Base-by-base conservation (phyloP, 2,797 vertebrate species). In the Zalophus californianus region DNA sequence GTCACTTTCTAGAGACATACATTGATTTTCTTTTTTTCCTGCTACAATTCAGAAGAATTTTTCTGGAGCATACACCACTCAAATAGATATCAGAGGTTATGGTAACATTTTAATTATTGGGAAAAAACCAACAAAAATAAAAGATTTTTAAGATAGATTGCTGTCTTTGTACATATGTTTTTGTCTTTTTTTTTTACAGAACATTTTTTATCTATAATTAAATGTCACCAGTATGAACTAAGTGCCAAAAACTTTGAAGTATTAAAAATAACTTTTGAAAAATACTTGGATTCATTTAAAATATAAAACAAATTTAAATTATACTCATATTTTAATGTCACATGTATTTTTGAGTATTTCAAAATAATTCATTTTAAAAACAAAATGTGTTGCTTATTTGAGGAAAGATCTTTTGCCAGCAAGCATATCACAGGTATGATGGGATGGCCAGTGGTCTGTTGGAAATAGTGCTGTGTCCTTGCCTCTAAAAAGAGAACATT, bases 261-360 rank as follows among this genome's bases (percentile, higher is more conserved):
- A 32, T 91, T 77, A 78, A 95, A 96, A 91, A 91, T 90, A 82
- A 82, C 32, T 77, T 52, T 75, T 97, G 62, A 96, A 86, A 91
- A 82, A 60, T 77, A 73, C 3, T 10, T 82, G 23, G 23, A 66
- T 92, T 89, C 90, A 84, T 87, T 96, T 96, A 83, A 95, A 94
- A 90, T 91, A 85, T 83, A 89, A 66, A 95, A 87, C 50, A 73
- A 18, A 79, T 68, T 54, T 86, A 78, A 97, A 66, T 68, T 38
- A 1, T 73, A 68, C 23, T 79, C 60, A 73, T 72, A 87, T 70
- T 92, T 92, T 80, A 80, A 84, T 78, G 8, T 32, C 50, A 83
- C 27, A 56, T 66, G 7, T n/a, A 83, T 89, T 94, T 85, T 44
- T 62, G n/a, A 83, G 0, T 94, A 85, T 93, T 84, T 96, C 9